Conservation (phyloP, 53 echinoderm and acorn worm species). For the Hippasteria phrygiana region DNA sequence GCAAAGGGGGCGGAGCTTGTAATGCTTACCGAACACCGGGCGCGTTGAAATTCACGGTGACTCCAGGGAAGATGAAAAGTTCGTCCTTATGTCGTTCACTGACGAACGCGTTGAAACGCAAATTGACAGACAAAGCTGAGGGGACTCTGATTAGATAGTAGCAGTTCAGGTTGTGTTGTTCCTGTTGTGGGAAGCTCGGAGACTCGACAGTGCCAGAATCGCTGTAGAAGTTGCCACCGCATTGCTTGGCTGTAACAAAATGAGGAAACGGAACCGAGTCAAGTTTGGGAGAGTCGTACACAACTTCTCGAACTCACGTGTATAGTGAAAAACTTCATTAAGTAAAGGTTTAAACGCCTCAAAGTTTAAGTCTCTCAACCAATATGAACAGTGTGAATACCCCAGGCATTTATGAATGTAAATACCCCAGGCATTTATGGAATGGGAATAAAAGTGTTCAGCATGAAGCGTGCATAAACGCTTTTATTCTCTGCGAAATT, state of each 20-base stretch:
- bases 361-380: too few species aligned
- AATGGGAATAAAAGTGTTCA: too few species aligned
- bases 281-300: neutral
- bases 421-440: too few species aligned
- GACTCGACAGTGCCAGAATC: constrained; percentile 72
- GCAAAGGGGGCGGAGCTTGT: neutral
- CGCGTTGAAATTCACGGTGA: neutral
- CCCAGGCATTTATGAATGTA: too few species aligned
- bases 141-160: constrained; percentile 72
- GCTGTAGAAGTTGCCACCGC: constrained; percentile 60
- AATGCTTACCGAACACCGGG: neutral
- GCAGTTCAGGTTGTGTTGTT: constrained; percentile 61
- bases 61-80: constrained; percentile 65
- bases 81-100: constrained; percentile 76
- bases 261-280: neutral
- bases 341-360: too few species aligned
- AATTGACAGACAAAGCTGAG: constrained; percentile 63
- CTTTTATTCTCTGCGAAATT: too few species aligned
- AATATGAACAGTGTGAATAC: too few species aligned
- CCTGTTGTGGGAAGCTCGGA: constrained; percentile 72
- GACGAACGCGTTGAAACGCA: constrained; percentile 61
- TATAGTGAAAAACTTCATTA: too few species aligned
- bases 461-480: too few species aligned
- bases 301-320: neutral
- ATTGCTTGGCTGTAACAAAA: constrained; percentile 40